Base-by-base conservation (phyloP, 2,113 vertebrate genomes). In the Phalacrocorax pelagicus region DNA sequence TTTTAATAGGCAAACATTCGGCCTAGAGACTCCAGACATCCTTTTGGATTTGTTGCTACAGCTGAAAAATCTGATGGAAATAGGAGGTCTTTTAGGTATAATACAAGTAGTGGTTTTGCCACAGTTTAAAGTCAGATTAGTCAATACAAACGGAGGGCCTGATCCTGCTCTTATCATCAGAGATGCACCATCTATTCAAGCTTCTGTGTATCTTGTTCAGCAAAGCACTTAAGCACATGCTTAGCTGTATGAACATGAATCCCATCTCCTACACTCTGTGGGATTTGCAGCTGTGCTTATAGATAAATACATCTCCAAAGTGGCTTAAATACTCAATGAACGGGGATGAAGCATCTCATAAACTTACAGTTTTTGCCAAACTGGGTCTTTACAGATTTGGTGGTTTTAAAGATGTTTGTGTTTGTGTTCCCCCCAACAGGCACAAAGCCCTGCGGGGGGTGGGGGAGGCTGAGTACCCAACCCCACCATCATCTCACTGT, bases 221-320 rank as follows among this genome's bases (percentile, higher is more conserved):
- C 59, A 97, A 89, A 97, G 96, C 92, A 92, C 88, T 97, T 96
- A 94, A 97, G 95, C 94, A 95, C 94, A 89, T 92, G 96, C 96
- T 95, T 96, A 97, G 94, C 96, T 96, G 95, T 97, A 97, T 22
- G 75, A 58, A 18, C 34, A 1, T 0, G 16, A 72, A 47, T 80
- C 71, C 79, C 63, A 73, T 20, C 70, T 57, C 77, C 36, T 12
- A 13, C 66, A 2, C 55, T 29, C 69, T 1, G 24, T 8, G 52
- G 82, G 75, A 81, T 62, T 81, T 84, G 38, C 1, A 5, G 21
- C 67, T 77, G 38, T 62, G 30, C 54, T 80, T 40, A 23, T 22
- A 32, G 58, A 66, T 73, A 77, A 91, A 88, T 58, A 54, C 63
- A 15, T 27, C 67, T 74, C 81, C 61, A 46, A 63, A 69, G 80